Evolutionary conservation across 2,888 invertebrate species (phyloP).

Genomic region (Ophion costatus): DNA sequence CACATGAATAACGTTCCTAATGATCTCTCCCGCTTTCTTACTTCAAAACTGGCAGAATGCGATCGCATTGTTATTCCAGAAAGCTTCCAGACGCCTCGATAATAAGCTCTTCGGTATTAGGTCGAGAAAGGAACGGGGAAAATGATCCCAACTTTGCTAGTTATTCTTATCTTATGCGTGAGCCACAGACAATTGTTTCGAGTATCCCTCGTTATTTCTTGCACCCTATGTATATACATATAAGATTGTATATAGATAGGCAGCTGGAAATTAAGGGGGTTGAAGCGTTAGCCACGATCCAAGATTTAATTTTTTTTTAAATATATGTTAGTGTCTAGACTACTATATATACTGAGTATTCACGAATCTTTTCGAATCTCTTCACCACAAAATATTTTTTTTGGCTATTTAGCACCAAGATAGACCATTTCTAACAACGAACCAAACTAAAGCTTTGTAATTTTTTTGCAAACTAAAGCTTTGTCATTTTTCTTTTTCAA

Average conservation of each 20-base stretch:
- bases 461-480: no score
- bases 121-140: constrained; percentile 22
- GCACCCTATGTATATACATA: neutral
- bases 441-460: no score
- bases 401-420: no score
- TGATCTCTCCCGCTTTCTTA: neutral
- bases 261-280: no score
- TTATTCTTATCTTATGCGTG: constrained; percentile 19
- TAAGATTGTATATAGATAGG: neutral
- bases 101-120: constrained; percentile 42
- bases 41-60: constrained; percentile 1
- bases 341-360: no score
- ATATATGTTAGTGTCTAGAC: no score
- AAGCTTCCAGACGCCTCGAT: constrained; percentile 42
- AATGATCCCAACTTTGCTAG: constrained; percentile 55
- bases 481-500: no score
- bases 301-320: no score
- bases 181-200: neutral
- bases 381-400: no score
- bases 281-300: no score
- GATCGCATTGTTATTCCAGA: constrained; percentile 49
- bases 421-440: no score
- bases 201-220: constrained; percentile 21
- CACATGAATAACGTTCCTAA: constrained; percentile 7
- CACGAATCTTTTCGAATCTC: no score